phyloP scores from a whole-genome alignment of 2,797 vertebrate genomes.

The Hypotaenidia philippensis region DNA sequence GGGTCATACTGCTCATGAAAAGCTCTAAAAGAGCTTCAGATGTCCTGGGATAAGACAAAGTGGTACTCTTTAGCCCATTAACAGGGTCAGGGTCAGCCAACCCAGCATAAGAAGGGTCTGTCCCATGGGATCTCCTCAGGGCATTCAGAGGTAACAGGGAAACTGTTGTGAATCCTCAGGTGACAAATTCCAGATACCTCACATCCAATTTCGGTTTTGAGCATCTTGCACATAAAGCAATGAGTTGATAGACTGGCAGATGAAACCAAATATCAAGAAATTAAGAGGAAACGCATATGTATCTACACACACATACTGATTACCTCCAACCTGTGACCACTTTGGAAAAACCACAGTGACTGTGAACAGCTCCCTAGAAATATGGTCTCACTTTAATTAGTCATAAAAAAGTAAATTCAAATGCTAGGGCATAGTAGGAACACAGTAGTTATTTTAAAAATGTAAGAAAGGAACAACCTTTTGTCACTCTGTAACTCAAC shows the following conservation, averaged over 20 bases:
- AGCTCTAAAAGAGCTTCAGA: not conserved
- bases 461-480: not conserved
- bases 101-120: not conserved
- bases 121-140: not conserved
- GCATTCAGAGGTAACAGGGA: not conserved
- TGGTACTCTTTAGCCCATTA: not conserved
- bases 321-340: not conserved
- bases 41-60: not conserved
- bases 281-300: not conserved
- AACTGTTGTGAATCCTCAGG: not conserved
- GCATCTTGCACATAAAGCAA: not conserved
- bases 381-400: not conserved
- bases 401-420: not conserved
- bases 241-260: not conserved
- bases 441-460: not conserved
- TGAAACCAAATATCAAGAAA: not conserved
- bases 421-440: not conserved
- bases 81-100: not conserved
- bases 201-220: not conserved
- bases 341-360: not conserved
- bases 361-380: not conserved
- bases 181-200: not conserved
- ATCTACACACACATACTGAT: rapidly evolving
- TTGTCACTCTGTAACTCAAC: not conserved
- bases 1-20: not conserved